Evolutionary conservation across 30 jellyfish, hydroid and myxozoan genomes (phyloP), one percentile per base, ranked within the genome.

Genomic region (Cassiopea andromeda): DNA sequence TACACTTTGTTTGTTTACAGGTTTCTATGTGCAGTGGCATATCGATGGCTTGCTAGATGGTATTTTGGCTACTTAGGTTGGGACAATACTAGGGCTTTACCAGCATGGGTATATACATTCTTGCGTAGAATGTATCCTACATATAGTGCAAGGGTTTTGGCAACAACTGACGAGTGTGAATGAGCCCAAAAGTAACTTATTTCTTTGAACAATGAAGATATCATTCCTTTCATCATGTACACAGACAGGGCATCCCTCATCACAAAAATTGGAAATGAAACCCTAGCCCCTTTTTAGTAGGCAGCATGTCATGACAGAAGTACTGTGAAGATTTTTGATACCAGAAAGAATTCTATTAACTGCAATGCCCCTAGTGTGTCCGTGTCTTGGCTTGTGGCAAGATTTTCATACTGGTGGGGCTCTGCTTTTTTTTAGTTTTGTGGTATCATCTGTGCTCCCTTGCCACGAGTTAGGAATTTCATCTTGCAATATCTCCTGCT

Each of bases 41-140:
- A 78, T 76, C 15, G 88, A 59, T 78, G 88, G 88, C 38, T 78
- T 2, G 69, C 69, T 7, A 54, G 88, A 50, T 78, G 69, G 64
- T 48, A 46, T 70, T 78, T 46, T 78, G 89, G 89, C 78, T 80
- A 80, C 50, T 61, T 80, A 1, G 89, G 89, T 8, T 80, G 89
- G 89, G 89, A 80, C 73, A 80, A 59, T 80, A 80, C 78, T 1
- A 80, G 89, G 50, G 67, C 89, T 9, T 45, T 80, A 7, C 78
- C 79, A 57, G 89, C 89, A 80, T 80, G 89, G 17, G 69, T 80
- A 27, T 80, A 80, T 13, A 46, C 38, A 15, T 59, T 18, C 58
- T 48, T 80, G 77, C 3, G 89, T n/a, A 80, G 64, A 54, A 80
- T 57, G 73, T 80, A 80, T 80, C 78, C 61, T 16, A 54, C 89